Conservation (phyloP, 1,140 invertebrate genomes). For the Archegozetes longisetosus region DNA sequence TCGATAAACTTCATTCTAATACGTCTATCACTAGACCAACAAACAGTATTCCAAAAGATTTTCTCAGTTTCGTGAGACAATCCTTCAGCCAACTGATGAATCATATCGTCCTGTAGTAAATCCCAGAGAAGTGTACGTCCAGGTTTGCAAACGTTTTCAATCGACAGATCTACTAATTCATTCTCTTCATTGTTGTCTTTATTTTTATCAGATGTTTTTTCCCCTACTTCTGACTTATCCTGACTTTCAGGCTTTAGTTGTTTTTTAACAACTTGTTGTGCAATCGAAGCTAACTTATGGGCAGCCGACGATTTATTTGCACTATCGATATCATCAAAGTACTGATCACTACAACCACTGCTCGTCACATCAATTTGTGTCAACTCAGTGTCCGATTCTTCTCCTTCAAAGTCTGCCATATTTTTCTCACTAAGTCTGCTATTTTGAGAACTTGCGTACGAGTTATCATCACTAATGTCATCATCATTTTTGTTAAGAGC, state of each 20-base stretch:
- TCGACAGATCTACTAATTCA: neutral
- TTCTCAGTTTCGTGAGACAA: slow-evolving; percentile 78
- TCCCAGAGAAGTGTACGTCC: slow-evolving; percentile 86
- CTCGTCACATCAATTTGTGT: neutral
- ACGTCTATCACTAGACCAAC: slow-evolving; percentile 67
- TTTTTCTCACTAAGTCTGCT: slow-evolving; percentile 89
- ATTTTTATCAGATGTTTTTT: neutral
- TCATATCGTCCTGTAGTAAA: slow-evolving; percentile 75
- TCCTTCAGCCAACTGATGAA: slow-evolving; percentile 67
- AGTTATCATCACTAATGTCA: slow-evolving; percentile 19
- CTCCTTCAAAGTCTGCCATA: slow-evolving; percentile 83
- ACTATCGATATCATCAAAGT: neutral
- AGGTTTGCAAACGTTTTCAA: slow-evolving; percentile 48
- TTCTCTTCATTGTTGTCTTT: slow-evolving; percentile 11
- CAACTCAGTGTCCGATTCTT: slow-evolving; percentile 71
- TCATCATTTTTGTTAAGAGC: neutral
- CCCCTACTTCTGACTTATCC: neutral
- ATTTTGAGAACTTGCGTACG: slow-evolving; percentile 53
- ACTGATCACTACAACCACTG: neutral
- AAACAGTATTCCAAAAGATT: slow-evolving; percentile 66
- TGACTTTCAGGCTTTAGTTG: too few species aligned
- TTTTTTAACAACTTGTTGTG: neutral
- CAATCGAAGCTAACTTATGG: neutral
- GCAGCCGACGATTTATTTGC: neutral
- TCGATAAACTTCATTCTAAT: slow-evolving; percentile 88